Percentiles rank a stretch among this genome's conserved stretches.
phyloP scores from a whole-genome alignment of 2,797 vertebrate species.

The Macrochelys suwanniensis region DNA sequence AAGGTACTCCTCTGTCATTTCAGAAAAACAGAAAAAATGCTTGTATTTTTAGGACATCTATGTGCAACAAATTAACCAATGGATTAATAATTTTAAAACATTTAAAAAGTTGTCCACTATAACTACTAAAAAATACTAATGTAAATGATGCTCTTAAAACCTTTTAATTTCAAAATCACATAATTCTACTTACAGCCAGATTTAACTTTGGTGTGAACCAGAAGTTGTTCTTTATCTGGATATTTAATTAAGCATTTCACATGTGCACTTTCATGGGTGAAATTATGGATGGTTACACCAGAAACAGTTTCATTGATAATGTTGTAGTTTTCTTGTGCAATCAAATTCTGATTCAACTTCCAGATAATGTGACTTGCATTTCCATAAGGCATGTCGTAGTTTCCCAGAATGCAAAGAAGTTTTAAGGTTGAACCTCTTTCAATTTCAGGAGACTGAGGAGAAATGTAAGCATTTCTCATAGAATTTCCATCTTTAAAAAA shows the following conservation, averaged over 20 bases:
- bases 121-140: not conserved
- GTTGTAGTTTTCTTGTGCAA: constrained; percentile 39
- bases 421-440: constrained; percentile 58
- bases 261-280: constrained; percentile 51
- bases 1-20: not conserved
- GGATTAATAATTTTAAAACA: not conserved
- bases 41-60: too few species aligned
- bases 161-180: fast-evolving
- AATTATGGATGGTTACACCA: constrained; percentile 65
- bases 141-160: not conserved
- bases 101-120: not conserved
- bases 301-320: constrained; percentile 66
- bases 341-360: constrained; percentile 60
- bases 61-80: not conserved
- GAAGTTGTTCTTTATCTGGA: constrained; percentile 19
- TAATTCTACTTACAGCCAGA: constrained; percentile 75
- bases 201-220: constrained; percentile 58
- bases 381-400: not conserved
- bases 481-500: constrained; percentile 56
- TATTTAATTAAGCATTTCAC: constrained; percentile 65
- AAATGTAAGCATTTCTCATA: constrained; percentile 45
- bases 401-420: constrained; percentile 56
- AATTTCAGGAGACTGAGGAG: constrained; percentile 62
- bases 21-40: not conserved
- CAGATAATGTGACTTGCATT: constrained; percentile 74